Conservation (phyloP, 2,113 vertebrate species). For the Percina caprodes region DNA sequence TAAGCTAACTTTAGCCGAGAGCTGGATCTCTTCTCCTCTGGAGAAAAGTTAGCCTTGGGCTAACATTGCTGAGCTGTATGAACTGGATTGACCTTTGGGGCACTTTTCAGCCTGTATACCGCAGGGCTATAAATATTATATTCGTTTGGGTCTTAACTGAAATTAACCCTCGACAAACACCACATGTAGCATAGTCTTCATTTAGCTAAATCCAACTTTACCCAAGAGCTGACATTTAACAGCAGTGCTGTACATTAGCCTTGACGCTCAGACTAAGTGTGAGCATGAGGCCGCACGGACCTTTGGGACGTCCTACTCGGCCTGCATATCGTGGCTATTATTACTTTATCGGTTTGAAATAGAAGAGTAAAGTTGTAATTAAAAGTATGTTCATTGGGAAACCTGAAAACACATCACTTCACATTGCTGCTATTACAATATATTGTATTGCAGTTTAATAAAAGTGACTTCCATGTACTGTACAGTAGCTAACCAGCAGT, state of each 20-base stretch:
- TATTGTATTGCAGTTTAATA: neutral
- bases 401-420: neutral
- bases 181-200: neutral
- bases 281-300: neutral
- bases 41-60: neutral
- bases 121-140: neutral
- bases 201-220: neutral
- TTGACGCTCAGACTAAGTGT: neutral
- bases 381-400: neutral
- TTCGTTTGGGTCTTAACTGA: neutral
- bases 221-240: slow-evolving; percentile 1
- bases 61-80: neutral
- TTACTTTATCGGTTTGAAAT: neutral
- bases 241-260: neutral
- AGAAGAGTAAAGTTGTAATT: neutral
- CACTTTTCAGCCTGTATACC: neutral
- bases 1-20: neutral
- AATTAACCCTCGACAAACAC: neutral
- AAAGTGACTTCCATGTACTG: neutral
- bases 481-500: neutral
- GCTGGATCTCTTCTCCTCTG: neutral
- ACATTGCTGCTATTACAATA: neutral
- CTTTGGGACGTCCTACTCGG: neutral
- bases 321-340: neutral
- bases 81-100: neutral